Conservation (phyloP, 2,113 vertebrate species). For the Pollachius pollachius region DNA sequence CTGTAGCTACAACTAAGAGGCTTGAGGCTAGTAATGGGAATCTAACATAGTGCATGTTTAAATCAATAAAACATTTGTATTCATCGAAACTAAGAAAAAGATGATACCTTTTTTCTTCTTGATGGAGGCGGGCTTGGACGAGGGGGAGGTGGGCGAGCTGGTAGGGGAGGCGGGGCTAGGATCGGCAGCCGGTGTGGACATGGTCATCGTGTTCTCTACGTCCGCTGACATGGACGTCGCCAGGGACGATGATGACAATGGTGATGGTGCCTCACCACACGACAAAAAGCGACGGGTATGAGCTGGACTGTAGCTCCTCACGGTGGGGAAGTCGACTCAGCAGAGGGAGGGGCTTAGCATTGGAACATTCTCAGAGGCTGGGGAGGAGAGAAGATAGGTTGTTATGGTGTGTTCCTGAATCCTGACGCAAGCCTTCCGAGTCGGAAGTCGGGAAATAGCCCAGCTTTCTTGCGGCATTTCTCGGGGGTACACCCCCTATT, state of each 20-base stretch:
- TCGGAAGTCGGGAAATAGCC: too few relatives aligned
- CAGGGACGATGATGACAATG: constrained; percentile 30
- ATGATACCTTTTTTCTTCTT: constrained; percentile 85
- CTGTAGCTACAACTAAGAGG: too few relatives aligned
- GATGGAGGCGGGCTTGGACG: constrained; percentile 71
- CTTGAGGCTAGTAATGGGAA: too few relatives aligned
- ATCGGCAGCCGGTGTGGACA: constrained; percentile 52
- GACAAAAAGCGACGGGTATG: constrained; percentile 2
- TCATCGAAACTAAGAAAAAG: constrained; percentile 7
- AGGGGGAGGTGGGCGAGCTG: constrained; percentile 47
- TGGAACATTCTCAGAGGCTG: constrained; percentile 55
- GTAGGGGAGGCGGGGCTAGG: constrained; percentile 17
- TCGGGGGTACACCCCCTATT: too few relatives aligned
- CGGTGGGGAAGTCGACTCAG: constrained; percentile 21
- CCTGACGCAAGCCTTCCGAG: too few relatives aligned
- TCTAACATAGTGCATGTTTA: too few relatives aligned
- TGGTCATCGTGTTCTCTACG: constrained; percentile 66
- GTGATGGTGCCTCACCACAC: constrained; percentile 13
- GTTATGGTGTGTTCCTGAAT: neutral
- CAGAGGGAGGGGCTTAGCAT: constrained; percentile 52
- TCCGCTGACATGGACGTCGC: constrained; percentile 81
- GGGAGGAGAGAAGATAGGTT: neutral
- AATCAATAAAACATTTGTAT: too few relatives aligned
- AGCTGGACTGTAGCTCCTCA: constrained; percentile 34
- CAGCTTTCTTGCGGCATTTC: too few relatives aligned